These are phyloP conservation scores for Paradoxurus hermaphroditus DNA, from an alignment of 2,113 vertebrate genomes.

Conservation along the genomic window DNA sequence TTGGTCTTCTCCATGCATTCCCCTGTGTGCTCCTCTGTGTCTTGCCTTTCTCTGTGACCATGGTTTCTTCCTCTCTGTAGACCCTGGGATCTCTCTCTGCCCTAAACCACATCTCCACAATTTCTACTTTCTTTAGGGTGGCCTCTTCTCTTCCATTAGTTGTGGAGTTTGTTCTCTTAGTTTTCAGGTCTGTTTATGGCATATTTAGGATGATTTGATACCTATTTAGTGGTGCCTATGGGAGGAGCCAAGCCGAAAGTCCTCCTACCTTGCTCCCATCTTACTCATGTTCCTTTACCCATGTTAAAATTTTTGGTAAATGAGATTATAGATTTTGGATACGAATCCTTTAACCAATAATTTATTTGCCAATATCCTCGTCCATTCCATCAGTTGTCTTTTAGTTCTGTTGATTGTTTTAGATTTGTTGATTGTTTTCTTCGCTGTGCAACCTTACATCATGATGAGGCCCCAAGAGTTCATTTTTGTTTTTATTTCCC, in stretches of 20 bases:
- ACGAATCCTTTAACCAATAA: too few species aligned
- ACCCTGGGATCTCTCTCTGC: not conserved
- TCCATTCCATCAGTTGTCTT: too few species aligned
- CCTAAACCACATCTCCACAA: not conserved
- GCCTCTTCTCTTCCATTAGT: not conserved
- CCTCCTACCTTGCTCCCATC: not conserved
- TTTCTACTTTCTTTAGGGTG: not conserved
- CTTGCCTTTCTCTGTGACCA: not conserved
- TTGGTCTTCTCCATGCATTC: too few species aligned
- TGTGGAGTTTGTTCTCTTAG: not conserved
- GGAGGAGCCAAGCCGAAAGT: not conserved
- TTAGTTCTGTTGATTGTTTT: too few species aligned
- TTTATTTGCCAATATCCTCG: too few species aligned
- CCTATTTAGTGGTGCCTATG: not conserved
- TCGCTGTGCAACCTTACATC: too few species aligned
- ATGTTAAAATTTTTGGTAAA: not conserved
- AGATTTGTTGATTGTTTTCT: too few species aligned
- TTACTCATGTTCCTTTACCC: not conserved
- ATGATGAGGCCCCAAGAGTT: too few species aligned
- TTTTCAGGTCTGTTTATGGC: not conserved
- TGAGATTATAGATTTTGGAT: too few species aligned
- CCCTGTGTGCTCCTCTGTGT: not conserved
- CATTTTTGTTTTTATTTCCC: too few species aligned
- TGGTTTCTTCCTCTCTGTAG: not conserved
- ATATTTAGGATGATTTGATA: not conserved